These are phyloP conservation scores for Trachelus tabidus DNA, from an alignment of 2,888 invertebrate genomes.

Conservation along the genomic window DNA sequence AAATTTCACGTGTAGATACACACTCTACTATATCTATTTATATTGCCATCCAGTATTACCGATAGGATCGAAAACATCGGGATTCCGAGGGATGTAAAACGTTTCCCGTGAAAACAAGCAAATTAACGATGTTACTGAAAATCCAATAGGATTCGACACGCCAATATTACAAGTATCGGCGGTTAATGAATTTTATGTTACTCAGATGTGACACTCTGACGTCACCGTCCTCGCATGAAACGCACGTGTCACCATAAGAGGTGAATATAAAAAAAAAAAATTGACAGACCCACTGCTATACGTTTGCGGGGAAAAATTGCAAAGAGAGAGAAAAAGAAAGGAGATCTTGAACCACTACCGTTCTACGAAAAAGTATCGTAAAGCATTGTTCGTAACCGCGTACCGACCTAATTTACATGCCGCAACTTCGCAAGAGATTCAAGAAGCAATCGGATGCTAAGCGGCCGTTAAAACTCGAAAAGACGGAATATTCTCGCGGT, in stretches of 20 bases:
- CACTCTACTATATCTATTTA: no score
- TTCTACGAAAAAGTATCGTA: no score
- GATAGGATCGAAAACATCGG: neutral
- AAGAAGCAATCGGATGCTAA: neutral
- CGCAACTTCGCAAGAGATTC: neutral
- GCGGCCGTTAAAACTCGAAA: neutral
- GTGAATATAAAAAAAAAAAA: no score
- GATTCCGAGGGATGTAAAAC: neutral
- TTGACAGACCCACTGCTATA: neutral
- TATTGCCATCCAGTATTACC: neutral
- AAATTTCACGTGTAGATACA: neutral
- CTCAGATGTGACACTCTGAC: neutral
- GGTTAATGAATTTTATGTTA: neutral
- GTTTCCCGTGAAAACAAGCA: neutral
- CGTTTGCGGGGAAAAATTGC: neutral
- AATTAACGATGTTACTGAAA: neutral
- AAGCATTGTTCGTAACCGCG: neutral
- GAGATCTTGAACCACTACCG: no score
- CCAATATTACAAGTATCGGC: neutral
- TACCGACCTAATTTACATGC: neutral
- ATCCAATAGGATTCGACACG: neutral
- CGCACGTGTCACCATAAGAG: neutral
- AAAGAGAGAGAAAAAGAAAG: accelerated
- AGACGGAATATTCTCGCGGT: no score
- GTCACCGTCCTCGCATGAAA: accelerated